These are phyloP conservation scores for Mantis religiosa DNA, from an alignment of 2,888 invertebrate genomes.

Conservation along the genomic window DNA sequence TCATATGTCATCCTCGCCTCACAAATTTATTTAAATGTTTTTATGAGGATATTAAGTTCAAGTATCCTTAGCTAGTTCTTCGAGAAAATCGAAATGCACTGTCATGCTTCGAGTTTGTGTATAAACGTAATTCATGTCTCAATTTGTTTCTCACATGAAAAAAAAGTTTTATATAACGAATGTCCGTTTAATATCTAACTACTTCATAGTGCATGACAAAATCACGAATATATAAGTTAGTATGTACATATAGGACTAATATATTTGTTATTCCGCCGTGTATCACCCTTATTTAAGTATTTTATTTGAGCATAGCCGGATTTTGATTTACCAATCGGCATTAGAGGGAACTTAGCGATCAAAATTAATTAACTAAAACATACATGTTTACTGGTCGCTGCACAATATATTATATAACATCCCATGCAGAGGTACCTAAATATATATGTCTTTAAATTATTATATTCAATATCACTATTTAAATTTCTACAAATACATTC, in stretches of 20 bases:
- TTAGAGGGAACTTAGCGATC: neutral
- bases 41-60: neutral
- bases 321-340: neutral
- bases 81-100: neutral
- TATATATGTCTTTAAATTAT: neutral
- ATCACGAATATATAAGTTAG: neutral
- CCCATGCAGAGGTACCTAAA: neutral
- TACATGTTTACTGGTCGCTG: neutral
- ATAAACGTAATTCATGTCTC: neutral
- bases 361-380: neutral
- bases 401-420: neutral
- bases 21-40: no score
- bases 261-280: neutral
- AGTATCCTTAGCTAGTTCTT: neutral
- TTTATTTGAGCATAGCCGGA: neutral
- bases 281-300: neutral
- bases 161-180: neutral
- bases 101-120: neutral
- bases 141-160: neutral
- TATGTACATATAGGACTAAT: slow-evolving; percentile 10
- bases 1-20: neutral
- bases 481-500: neutral
- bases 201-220: slow-evolving; percentile 4
- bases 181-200: neutral
- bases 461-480: neutral